phyloP scores from a whole-genome alignment of 2,888 invertebrate species.

The Luperina testacea region DNA sequence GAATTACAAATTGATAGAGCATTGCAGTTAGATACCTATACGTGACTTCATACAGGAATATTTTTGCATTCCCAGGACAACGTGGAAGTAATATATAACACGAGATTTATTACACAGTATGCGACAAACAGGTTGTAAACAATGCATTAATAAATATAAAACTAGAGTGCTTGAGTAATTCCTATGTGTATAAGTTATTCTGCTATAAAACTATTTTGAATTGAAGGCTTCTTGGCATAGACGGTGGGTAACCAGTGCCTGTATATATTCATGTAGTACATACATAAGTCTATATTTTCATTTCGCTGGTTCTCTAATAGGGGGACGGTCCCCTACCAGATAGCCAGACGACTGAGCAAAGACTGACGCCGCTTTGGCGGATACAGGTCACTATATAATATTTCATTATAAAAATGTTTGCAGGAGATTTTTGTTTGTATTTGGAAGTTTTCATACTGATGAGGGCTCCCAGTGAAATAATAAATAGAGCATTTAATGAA shows the following conservation, averaged over 20 bases:
- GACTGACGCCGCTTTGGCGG: neutral
- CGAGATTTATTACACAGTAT: slow-evolving; percentile 26
- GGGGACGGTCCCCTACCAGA: neutral
- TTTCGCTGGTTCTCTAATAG: slow-evolving; percentile 5
- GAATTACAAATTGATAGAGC: neutral
- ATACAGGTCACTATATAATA: neutral
- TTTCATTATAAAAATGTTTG: neutral
- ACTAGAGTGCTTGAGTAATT: slow-evolving; percentile 18
- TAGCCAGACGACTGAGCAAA: slow-evolving; percentile 20
- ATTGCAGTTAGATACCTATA: neutral
- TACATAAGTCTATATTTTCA: neutral
- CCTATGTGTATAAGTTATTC: slow-evolving; percentile 7
- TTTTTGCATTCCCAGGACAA: slow-evolving; percentile 16
- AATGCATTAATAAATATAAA: slow-evolving; percentile 32
- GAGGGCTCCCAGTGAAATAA: neutral
- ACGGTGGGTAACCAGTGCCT: neutral
- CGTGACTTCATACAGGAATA: neutral
- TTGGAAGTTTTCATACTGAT: neutral
- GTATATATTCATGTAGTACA: neutral
- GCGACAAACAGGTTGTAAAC: slow-evolving; percentile 18
- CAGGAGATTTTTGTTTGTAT: neutral
- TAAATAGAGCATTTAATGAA: neutral
- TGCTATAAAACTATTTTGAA: slow-evolving; percentile 24
- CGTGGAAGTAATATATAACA: slow-evolving; percentile 36
- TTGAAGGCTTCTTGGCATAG: neutral